A percentile compares a stretch with the other conserved stretches of the same genome.
Evolutionary conservation across 2,888 invertebrate species (phyloP).

Genomic region (Tortricodes alternella): DNA sequence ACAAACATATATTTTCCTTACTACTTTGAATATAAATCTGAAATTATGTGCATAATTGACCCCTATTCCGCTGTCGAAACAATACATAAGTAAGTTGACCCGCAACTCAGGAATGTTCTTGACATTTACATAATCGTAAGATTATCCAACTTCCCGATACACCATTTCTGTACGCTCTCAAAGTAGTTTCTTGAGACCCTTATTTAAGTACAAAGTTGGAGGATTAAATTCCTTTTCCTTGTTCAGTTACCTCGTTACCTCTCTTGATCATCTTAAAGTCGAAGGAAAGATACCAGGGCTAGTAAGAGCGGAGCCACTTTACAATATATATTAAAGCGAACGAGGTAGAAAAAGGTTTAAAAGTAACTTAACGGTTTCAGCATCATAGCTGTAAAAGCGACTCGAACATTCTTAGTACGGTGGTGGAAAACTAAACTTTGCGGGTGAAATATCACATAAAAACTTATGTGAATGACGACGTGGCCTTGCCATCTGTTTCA

Average conservation of each 20-base stretch:
- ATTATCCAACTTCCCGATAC: slow-evolving; percentile 36
- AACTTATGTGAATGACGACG: too few species aligned
- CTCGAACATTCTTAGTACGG: neutral
- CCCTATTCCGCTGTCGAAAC: neutral
- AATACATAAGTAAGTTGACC: slow-evolving; percentile 12
- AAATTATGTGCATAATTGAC: neutral
- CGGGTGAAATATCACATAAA: too few species aligned
- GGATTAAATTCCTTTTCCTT: slow-evolving; percentile 35
- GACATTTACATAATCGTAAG: slow-evolving; percentile 58
- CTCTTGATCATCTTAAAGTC: slow-evolving; percentile 25
- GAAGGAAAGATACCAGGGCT: slow-evolving; percentile 8
- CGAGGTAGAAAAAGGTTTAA: slow-evolving; percentile 17
- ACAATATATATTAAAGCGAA: slow-evolving; percentile 15
- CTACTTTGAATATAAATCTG: neutral
- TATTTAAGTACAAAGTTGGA: slow-evolving; percentile 27
- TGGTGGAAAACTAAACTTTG: neutral
- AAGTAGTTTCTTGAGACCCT: slow-evolving; percentile 26
- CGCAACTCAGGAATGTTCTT: slow-evolving; percentile 41
- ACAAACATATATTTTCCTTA: too few species aligned
- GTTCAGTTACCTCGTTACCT: slow-evolving; percentile 29
- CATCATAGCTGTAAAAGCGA: neutral
- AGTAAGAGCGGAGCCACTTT: slow-evolving; percentile 14
- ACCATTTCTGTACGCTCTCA: slow-evolving; percentile 1
- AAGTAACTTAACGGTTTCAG: slow-evolving; percentile 20
- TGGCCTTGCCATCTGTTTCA: too few species aligned